A percentile compares a stretch with the other conserved stretches of the same genome.
phyloP scores from a whole-genome alignment of 1,140 invertebrate species.

The Zaprionus kolodkinae region DNA sequence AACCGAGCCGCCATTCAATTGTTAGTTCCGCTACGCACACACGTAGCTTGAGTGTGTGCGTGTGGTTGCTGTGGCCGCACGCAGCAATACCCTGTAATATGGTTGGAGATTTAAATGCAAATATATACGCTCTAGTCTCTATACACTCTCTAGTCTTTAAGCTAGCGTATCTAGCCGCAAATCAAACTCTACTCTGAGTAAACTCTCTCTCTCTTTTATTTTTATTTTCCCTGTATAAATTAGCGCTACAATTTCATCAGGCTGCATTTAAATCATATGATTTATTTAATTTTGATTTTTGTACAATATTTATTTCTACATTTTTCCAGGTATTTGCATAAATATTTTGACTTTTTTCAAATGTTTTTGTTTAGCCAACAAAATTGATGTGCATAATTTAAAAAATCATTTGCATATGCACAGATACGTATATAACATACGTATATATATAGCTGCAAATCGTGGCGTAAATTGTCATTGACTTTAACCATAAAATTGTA shows the following conservation, averaged over 20 bases:
- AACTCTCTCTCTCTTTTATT: neutral
- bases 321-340: constrained; percentile 14
- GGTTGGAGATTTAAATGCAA: neutral
- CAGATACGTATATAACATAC: constrained; percentile 9
- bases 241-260: constrained; percentile 67
- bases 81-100: neutral
- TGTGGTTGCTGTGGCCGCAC: neutral
- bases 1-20: constrained; percentile 32
- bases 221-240: constrained; percentile 51
- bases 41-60: neutral
- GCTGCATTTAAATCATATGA: constrained; percentile 52
- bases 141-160: too few relatives aligned
- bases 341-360: constrained; percentile 51
- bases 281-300: constrained; percentile 43
- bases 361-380: constrained; percentile 37
- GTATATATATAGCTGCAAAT: constrained; percentile 8
- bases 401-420: constrained; percentile 49
- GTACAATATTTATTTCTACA: constrained; percentile 22
- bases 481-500: constrained; percentile 30
- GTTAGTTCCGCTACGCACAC: neutral
- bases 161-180: neutral
- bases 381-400: constrained; percentile 46
- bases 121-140: too few relatives aligned
- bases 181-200: neutral
- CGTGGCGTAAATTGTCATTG: constrained; percentile 46